phyloP scores from a whole-genome alignment of 37 sponge, comb jelly and placozoan species.

The Cliona cf. orientalis region DNA sequence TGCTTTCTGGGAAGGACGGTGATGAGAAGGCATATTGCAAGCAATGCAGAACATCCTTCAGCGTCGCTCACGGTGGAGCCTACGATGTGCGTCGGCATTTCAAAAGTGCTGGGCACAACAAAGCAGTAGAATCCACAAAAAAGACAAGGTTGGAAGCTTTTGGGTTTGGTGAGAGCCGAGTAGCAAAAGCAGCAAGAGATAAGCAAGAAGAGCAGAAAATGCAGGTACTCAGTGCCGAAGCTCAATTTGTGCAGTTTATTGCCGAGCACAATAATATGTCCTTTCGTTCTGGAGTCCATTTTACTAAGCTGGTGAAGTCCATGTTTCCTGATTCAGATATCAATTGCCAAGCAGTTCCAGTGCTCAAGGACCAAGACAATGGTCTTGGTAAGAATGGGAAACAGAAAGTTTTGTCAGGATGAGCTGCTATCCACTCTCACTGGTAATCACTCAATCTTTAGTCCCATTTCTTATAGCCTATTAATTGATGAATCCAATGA shows the following conservation, averaged over 20 bases:
- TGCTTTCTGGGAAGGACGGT: no score
- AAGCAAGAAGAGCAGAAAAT: not conserved
- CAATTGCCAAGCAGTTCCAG: slow-evolving; percentile 10
- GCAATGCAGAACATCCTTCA: no score
- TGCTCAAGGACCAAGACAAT: slow-evolving; percentile 6
- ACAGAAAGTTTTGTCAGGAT: not conserved
- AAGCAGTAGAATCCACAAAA: no score
- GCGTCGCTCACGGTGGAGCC: no score
- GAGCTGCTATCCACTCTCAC: not conserved
- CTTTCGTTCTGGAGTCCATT: not conserved
- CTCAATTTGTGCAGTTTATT: not conserved
- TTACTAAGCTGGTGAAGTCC: slow-evolving; percentile 1
- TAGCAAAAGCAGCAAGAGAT: not conserved
- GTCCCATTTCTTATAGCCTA: not conserved
- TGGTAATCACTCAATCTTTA: no score
- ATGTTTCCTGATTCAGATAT: not conserved
- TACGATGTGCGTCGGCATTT: no score
- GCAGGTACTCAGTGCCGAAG: not conserved
- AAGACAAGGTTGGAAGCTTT: no score
- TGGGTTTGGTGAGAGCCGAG: no score
- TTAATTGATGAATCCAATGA: slow-evolving; percentile 12
- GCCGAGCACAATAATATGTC: slow-evolving; percentile 4
- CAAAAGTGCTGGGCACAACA: no score
- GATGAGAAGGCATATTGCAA: no score
- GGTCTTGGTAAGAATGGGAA: not conserved